Conservation (phyloP, 2,888 invertebrate genomes). For the Cinara cedri region DNA sequence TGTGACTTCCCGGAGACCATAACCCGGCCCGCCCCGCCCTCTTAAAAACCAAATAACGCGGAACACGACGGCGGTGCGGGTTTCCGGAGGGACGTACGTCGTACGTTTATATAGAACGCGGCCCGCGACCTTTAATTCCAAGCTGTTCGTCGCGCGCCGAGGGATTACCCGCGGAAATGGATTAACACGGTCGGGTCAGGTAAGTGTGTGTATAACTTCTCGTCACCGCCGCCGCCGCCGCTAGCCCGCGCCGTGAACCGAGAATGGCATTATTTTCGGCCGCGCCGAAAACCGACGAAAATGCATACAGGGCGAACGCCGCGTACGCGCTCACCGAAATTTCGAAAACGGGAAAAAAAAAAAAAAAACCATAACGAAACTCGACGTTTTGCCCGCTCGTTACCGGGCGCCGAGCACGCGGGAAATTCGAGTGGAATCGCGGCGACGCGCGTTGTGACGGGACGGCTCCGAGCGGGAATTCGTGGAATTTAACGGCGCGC, state of each 20-base stretch:
- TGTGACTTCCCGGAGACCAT: conserved; percentile 12
- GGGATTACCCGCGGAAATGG: conserved; percentile 38
- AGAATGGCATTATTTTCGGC: neutral
- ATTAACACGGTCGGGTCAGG: conserved; percentile 43
- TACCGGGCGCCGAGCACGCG: too few relatives aligned
- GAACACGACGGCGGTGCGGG: neutral
- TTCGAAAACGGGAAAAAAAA: too few relatives aligned
- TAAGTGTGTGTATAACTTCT: conserved; percentile 16
- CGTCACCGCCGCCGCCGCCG: neutral
- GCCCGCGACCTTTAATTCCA: conserved; percentile 18
- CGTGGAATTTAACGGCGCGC: too few relatives aligned
- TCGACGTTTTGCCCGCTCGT: too few relatives aligned
- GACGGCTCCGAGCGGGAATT: too few relatives aligned
- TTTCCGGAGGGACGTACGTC: too few relatives aligned
- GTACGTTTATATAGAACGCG: too few relatives aligned
- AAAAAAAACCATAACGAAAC: too few relatives aligned
- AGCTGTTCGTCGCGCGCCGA: conserved; percentile 16
- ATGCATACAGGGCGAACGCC: too few relatives aligned
- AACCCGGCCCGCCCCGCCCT: neutral
- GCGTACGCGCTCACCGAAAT: too few relatives aligned
- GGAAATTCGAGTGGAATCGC: too few relatives aligned
- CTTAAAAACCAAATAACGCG: conserved; percentile 22
- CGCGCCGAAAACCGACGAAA: neutral
- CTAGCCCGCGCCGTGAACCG: neutral
- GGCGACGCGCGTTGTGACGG: too few relatives aligned